Evolutionary conservation across 2,888 invertebrate species (phyloP), one percentile per base, ranked within the genome.

Genomic region (Copidosoma aretas): DNA sequence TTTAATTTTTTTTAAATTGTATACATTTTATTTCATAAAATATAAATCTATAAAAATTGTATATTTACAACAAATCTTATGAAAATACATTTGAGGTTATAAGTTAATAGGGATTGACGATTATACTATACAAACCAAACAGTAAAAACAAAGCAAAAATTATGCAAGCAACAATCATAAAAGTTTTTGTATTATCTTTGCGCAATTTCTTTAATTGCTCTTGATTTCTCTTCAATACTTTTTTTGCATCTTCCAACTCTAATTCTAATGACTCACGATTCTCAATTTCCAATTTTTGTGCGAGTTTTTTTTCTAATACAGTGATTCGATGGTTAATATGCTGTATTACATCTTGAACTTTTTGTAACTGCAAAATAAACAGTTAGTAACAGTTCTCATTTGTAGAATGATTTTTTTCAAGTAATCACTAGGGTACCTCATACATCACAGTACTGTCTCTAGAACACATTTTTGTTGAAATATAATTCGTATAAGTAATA

Each of bases 121-220:
- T 71, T 32, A 75, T 68, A 57, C 74, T 69, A 67, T 80, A 82
- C 25, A 80, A 64, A 54, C 79, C 79, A 62, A 77, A 82, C 15
- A 79, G 24, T 61, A 81, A 70, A 73, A 74, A 64, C 46, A 73
- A 57, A 14, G 73, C 64, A 54, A 82, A 82, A 39, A 79, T 71
- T 19, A 82, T 41, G 67, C 77, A 75, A 4, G 75, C 79, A 21
- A 78, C 76, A 25, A 81, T 67, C 76, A 82, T 78, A 54, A 80
- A 82, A 1, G 79, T 75, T 69, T 76, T 77, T 25, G 79, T 78
- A 65, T 82, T 82, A 61, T 81, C 76, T 46, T 73, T 77, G 52
- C 78, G 74, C n/a, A 83, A 69, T 0, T 60, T 68, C 15, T 72
- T 65, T 53, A 83, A 68, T 68, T 74, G 73, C 41, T 79, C 73